Base-by-base conservation (phyloP, 2,888 invertebrate species). In the Dioctria rufipes region DNA sequence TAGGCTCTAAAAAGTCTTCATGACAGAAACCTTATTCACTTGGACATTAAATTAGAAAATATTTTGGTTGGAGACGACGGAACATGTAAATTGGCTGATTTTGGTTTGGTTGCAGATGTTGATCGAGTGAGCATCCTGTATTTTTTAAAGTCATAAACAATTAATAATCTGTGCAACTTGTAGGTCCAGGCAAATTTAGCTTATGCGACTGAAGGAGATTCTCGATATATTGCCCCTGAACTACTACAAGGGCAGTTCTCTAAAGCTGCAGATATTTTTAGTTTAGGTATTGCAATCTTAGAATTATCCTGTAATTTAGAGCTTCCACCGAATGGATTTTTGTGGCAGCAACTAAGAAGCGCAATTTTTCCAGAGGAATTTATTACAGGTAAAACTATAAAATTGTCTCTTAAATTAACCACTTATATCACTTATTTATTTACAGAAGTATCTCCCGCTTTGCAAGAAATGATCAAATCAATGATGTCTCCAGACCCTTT, bases 21-120 rank as follows among this genome's bases (percentile, higher is more conserved):
- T 86, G 91, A 91, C 82, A 90, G 91, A 75, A 90, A 92, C 86
- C 89, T 94, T 51, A 90, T 95, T 51, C 95, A 95, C 86, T 90
- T 95, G 87, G 95, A 95, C 88, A 93, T 95, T 54, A 95, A 95
- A 87, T 92, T 94, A 65, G 94, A 93, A 77, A 95, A 95, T 87
- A 93, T 95, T 73, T 91, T 95, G 85, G 91, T 95, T 80, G 91
- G 92, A 5, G 90, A 90, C 81, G 91, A 92, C 85, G 91, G 91
- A 13, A 87, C 86, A n/a, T 95, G 93, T 86, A 95, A 95, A 87
- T 89, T 95, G 3, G 93, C 92, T 58, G 95, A 95, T 88, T 95
- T 95, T 87, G 95, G 95, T 9, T 89, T 95, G 11, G 91, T 94
- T 11, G 89, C 93, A 40, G 93, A 94, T 86, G 86, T 93, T 46